A percentile compares a stretch with the other conserved stretches of the same genome.
Conservation (phyloP, 2,113 vertebrate genomes). For the Xiphophorus maculatus region DNA sequence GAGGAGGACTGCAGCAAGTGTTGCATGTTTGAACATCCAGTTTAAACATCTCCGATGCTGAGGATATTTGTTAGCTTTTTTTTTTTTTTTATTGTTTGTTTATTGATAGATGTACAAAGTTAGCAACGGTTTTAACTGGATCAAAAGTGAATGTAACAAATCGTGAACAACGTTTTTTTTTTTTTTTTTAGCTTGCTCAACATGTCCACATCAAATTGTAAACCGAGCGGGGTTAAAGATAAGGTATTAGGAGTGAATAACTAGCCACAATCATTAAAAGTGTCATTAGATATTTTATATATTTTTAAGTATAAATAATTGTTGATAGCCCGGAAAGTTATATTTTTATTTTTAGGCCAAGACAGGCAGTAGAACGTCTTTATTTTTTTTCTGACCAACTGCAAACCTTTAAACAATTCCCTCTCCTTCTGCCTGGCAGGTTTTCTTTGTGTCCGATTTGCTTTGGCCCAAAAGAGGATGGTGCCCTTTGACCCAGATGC, state of each 20-base stretch:
- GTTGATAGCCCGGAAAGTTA: neutral
- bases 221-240: neutral
- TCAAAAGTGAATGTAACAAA: too few species aligned
- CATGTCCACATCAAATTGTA: neutral
- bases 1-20: neutral
- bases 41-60: too few species aligned
- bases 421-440: conserved; percentile 47
- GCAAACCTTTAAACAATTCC: neutral
- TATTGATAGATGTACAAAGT: too few species aligned
- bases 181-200: too few species aligned
- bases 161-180: too few species aligned
- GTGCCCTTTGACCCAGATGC: conserved; percentile 35
- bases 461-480: conserved; percentile 72
- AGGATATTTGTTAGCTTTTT: too few species aligned
- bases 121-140: too few species aligned
- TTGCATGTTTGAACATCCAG: too few species aligned
- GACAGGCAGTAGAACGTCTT: neutral
- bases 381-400: neutral
- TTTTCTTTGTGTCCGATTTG: conserved; percentile 77
- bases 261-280: neutral
- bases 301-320: neutral
- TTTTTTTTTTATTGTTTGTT: too few species aligned
- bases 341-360: neutral
- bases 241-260: neutral
- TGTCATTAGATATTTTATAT: neutral